A percentile compares a stretch with the other conserved stretches of the same genome.
phyloP scores from a whole-genome alignment of 2,797 vertebrate genomes.

The Myotis vivesi region DNA sequence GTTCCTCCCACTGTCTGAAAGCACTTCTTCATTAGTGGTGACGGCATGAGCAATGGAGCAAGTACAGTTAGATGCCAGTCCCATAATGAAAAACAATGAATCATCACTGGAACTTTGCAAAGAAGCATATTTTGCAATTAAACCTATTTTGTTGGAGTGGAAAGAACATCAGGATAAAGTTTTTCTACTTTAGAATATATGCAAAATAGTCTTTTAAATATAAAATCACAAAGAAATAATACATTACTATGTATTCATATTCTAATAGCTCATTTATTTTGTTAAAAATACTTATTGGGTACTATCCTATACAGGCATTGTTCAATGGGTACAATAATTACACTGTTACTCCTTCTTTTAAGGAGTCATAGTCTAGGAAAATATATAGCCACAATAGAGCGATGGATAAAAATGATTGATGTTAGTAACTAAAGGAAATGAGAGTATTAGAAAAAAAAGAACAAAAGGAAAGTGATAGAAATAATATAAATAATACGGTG shows the following conservation, averaged over 20 bases:
- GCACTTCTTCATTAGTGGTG: slow-evolving; percentile 43
- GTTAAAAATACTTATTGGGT: slow-evolving; percentile 12
- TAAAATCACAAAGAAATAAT: slow-evolving; percentile 38
- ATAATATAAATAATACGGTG: neutral
- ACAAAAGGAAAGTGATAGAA: slow-evolving; percentile 10
- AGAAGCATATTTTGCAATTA: slow-evolving; percentile 56
- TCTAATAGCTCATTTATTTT: slow-evolving; percentile 51
- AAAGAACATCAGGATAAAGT: slow-evolving; percentile 40
- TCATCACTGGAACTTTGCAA: slow-evolving; percentile 27
- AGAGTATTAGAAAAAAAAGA: neutral
- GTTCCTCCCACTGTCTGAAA: neutral
- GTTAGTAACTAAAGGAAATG: slow-evolving; percentile 36
- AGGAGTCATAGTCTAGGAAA: slow-evolving; percentile 4
- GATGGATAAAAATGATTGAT: slow-evolving; percentile 20
- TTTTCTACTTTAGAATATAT: slow-evolving; percentile 34
- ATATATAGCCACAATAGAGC: neutral
- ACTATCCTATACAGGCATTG: neutral
- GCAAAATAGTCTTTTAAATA: slow-evolving; percentile 24
- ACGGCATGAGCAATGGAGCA: neutral
- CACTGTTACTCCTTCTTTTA: neutral
- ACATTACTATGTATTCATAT: neutral
- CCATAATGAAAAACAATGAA: slow-evolving; percentile 52
- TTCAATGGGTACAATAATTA: slow-evolving; percentile 13
- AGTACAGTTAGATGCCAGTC: neutral
- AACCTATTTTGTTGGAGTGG: slow-evolving; percentile 28